Percentiles rank a stretch among this genome's conserved stretches.
Conservation (phyloP, 2,113 vertebrate species). For the Amphiprion percula region DNA sequence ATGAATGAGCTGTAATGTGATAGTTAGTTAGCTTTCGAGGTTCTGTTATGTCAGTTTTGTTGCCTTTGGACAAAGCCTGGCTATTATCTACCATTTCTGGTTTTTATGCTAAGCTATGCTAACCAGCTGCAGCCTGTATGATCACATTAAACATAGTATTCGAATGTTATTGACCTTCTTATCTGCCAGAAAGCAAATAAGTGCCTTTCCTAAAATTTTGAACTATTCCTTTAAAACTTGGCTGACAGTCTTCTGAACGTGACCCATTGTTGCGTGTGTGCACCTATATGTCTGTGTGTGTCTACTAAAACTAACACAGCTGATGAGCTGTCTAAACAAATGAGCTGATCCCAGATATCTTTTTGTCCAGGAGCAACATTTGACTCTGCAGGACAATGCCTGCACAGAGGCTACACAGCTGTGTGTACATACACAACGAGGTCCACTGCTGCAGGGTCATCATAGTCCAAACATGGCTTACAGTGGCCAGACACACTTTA, state of each 20-base stretch:
- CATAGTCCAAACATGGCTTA: slow-evolving; percentile 53
- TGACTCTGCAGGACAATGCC: slow-evolving; percentile 71
- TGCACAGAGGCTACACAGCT: slow-evolving; percentile 73
- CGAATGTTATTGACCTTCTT: no score
- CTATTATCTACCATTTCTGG: no score
- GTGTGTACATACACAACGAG: slow-evolving; percentile 60
- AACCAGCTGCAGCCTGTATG: no score
- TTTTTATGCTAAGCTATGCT: no score
- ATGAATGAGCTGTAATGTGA: no score
- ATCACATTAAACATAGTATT: no score
- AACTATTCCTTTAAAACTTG: slow-evolving; percentile 13
- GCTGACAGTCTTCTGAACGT: slow-evolving; percentile 5
- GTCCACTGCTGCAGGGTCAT: slow-evolving; percentile 57
- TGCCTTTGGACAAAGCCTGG: no score
- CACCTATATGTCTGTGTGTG: slow-evolving; percentile 22
- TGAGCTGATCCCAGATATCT: slow-evolving; percentile 64
- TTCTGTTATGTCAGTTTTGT: no score
- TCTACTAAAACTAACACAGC: slow-evolving; percentile 66
- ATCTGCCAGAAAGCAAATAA: no score
- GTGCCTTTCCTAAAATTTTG: background rate
- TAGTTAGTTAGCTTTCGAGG: no score
- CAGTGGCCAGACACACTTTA: slow-evolving; percentile 47
- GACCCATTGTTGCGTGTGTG: background rate
- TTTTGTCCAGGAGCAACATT: slow-evolving; percentile 70
- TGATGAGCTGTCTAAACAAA: slow-evolving; percentile 75